Evolutionary conservation across 2,113 vertebrate species (phyloP).

Genomic region (Lepisosteus oculatus): DNA sequence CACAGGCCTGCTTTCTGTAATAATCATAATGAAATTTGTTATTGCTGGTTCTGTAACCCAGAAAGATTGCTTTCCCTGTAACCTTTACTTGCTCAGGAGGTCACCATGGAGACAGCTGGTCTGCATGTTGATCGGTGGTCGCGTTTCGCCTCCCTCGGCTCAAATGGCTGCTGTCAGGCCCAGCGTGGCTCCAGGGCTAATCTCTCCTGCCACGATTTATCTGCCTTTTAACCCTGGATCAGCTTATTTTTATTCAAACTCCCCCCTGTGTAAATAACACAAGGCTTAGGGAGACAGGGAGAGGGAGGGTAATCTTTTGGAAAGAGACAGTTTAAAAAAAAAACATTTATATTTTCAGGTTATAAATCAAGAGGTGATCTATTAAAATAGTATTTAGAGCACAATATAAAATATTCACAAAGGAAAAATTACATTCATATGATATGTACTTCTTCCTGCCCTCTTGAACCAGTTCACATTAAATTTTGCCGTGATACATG

Average conservation of each 20-base stretch:
- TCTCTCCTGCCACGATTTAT: constrained; percentile 3
- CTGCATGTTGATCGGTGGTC: neutral
- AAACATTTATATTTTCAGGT: too few species aligned
- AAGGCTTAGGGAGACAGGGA: neutral
- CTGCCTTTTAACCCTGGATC: constrained; percentile 2
- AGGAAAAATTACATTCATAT: too few species aligned
- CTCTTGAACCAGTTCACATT: too few species aligned
- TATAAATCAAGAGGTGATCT: too few species aligned
- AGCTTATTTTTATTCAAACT: constrained; percentile 3
- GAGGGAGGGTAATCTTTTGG: too few species aligned
- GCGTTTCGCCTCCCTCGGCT: neutral
- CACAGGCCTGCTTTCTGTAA: neutral
- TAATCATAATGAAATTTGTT: neutral
- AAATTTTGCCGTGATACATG: too few species aligned
- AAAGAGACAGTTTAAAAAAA: too few species aligned
- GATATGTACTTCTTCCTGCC: too few species aligned
- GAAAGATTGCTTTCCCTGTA: constrained; percentile 5
- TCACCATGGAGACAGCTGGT: constrained; percentile 7
- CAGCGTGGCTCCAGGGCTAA: neutral
- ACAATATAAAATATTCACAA: too few species aligned
- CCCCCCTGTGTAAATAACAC: neutral
- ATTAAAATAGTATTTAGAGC: too few species aligned
- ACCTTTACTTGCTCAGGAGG: constrained; percentile 3
- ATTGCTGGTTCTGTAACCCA: neutral
- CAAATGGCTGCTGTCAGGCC: constrained; percentile 1